Evolutionary conservation across 2,113 vertebrate genomes (phyloP), one percentile per base, ranked within the genome.

Genomic region (Odontesthes bonariensis): DNA sequence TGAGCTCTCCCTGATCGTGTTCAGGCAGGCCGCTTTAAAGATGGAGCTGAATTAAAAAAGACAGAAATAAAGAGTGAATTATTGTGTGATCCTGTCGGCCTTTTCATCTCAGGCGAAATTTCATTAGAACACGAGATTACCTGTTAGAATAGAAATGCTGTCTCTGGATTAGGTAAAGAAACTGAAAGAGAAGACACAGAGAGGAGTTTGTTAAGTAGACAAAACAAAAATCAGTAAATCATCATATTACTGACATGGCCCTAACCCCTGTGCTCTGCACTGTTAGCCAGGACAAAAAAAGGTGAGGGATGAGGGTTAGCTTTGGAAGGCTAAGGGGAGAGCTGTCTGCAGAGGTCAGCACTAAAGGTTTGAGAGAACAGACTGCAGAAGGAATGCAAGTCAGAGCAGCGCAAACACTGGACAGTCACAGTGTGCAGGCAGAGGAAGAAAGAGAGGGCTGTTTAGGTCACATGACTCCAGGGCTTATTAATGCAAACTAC

Each of bases 151-250:
- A 44, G 5, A 69, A 80, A 65, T 7, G 35, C 76, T 9, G 72
- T 72, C n/a, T 76, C 79, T 42, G 77, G 67, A 10, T 93, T 88
- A 94, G 74, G 91, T 92, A 74, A 94, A 94, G 84, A 95, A 93
- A 77, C 94, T 94, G 69, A 70, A 55, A 79, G 42, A 66, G 33
- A 14, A 85, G 40, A 73, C 1, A 61, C 49, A 70, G 35, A 70
- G 35, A 0, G 3, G 0, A 20, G 2, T 23, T 46, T 3, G 68
- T 56, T 51, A 35, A 62, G 5, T 10, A 6, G 35, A 38, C 35
- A 38, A 38, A 38, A 38, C 2, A 27, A 27, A 27, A 27, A 27
- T 27, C 44, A 52, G 59, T 0, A 1, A 9, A 42, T 54, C 1
- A 1, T 13, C 9, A 27, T 27, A 27, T 74, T 2, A 47, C 51